Percentiles rank a stretch among this genome's conserved stretches.
Conservation (phyloP, 2,797 vertebrate species). For the Acanthopagrus latus region DNA sequence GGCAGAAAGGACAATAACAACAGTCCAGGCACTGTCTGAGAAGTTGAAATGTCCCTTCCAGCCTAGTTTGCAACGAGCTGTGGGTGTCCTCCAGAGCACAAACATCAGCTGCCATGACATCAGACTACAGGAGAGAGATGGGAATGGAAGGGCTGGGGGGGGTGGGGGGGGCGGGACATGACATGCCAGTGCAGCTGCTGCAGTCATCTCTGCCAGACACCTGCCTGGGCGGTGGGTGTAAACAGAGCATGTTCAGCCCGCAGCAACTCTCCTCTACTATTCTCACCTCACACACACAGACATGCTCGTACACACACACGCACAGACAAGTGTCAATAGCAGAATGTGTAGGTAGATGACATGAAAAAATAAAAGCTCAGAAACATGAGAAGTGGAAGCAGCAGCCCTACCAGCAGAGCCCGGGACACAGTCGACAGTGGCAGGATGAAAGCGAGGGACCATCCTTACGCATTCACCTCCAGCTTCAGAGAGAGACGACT, state of each 20-base stretch:
- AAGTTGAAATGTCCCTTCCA: conserved; percentile 66
- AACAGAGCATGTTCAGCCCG: conserved; percentile 36
- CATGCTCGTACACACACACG: background rate
- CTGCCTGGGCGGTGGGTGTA: conserved; percentile 51
- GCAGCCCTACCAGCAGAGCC: conserved; percentile 65
- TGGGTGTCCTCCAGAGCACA: conserved; percentile 55
- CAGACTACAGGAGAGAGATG: conserved; percentile 69
- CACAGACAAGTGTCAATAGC: conserved; percentile 5
- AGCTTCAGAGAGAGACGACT: conserved; percentile 59
- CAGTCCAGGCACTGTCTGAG: conserved; percentile 48
- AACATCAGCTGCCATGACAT: conserved; percentile 75
- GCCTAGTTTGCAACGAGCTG: conserved; percentile 53
- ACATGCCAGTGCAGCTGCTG: conserved; percentile 72
- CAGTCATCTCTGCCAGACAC: conserved; percentile 73
- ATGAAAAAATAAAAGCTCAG: conserved; percentile 5
- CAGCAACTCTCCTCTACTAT: conserved; percentile 1
- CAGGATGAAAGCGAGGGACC: conserved; percentile 58
- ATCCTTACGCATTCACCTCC: conserved; percentile 76
- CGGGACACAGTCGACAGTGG: conserved; percentile 57
- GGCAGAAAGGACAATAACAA: conserved; percentile 32
- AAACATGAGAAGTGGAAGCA: conserved; percentile 9
- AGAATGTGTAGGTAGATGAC: conserved; percentile 6
- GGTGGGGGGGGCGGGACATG: background rate
- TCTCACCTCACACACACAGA: conserved; percentile 20
- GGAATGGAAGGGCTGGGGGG: conserved; percentile 3